Evolutionary conservation across 2,797 vertebrate genomes (phyloP).

Genomic region (Peromyscus aztecus): DNA sequence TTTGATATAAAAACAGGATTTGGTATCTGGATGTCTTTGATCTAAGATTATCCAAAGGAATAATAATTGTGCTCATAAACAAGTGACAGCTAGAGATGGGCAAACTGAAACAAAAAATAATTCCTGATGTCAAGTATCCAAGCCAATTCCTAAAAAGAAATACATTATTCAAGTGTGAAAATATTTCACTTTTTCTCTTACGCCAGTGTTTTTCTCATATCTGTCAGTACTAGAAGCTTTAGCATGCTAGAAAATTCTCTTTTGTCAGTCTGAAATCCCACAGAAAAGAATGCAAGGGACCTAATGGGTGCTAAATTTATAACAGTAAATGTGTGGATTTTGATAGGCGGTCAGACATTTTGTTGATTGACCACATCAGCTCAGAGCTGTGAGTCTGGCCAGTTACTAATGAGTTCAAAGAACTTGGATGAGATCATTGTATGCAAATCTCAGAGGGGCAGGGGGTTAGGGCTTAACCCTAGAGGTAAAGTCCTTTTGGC

Average conservation of each 20-base stretch:
- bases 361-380: slow-evolving; percentile 62
- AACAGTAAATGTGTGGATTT: slow-evolving; percentile 43
- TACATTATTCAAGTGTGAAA: slow-evolving; percentile 75
- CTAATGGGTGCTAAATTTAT: neutral
- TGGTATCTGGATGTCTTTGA: slow-evolving; percentile 62
- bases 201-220: slow-evolving; percentile 61
- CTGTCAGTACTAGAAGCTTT: slow-evolving; percentile 56
- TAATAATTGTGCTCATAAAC: slow-evolving; percentile 25
- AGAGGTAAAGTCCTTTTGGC: neutral
- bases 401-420: slow-evolving; percentile 53
- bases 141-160: slow-evolving; percentile 62
- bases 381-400: slow-evolving; percentile 51
- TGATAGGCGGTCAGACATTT: slow-evolving; percentile 47
- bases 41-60: slow-evolving; percentile 40
- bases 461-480: neutral
- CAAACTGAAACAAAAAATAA: slow-evolving; percentile 56
- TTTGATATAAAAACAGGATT: slow-evolving; percentile 61
- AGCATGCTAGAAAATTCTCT: slow-evolving; percentile 20
- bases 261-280: slow-evolving; percentile 30
- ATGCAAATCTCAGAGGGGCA: neutral
- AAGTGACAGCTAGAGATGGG: slow-evolving; percentile 27
- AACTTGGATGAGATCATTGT: slow-evolving; percentile 25
- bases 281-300: slow-evolving; percentile 25
- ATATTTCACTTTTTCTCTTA: slow-evolving; percentile 56
- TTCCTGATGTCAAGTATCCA: slow-evolving; percentile 21